phyloP scores from a whole-genome alignment of 2,113 vertebrate genomes.

The Saguinus midas region DNA sequence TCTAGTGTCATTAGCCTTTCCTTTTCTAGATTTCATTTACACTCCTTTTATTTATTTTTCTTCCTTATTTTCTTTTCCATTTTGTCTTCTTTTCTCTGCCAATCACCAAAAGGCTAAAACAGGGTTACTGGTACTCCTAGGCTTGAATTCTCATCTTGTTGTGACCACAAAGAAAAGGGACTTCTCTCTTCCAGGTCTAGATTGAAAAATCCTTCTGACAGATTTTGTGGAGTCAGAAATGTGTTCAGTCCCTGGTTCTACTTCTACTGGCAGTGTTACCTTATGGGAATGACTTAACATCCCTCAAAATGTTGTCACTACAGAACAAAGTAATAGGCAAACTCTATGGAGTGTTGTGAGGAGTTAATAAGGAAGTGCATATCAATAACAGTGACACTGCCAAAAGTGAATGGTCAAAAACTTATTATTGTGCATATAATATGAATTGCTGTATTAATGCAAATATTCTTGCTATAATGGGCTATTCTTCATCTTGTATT shows the following conservation, averaged over 20 bases:
- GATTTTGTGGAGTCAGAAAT: neutral
- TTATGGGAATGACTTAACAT: neutral
- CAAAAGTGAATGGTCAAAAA: neutral
- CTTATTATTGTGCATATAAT: neutral
- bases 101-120: neutral
- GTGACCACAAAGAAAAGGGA: neutral
- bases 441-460: neutral
- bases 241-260: neutral
- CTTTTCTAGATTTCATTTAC: neutral
- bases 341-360: neutral
- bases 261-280: neutral
- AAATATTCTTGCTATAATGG: neutral
- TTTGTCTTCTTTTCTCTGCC: neutral
- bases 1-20: neutral
- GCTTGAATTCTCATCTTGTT: neutral
- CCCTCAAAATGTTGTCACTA: neutral
- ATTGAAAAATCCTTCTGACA: neutral
- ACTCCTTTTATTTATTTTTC: neutral
- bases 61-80: neutral
- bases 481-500: neutral
- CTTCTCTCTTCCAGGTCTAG: neutral
- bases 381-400: neutral
- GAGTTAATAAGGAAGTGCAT: neutral
- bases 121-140: neutral
- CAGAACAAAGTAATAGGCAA: neutral